These are phyloP conservation scores for Drosophila albomicans DNA, from an alignment of 1,140 invertebrate species.

Conservation along the genomic window DNA sequence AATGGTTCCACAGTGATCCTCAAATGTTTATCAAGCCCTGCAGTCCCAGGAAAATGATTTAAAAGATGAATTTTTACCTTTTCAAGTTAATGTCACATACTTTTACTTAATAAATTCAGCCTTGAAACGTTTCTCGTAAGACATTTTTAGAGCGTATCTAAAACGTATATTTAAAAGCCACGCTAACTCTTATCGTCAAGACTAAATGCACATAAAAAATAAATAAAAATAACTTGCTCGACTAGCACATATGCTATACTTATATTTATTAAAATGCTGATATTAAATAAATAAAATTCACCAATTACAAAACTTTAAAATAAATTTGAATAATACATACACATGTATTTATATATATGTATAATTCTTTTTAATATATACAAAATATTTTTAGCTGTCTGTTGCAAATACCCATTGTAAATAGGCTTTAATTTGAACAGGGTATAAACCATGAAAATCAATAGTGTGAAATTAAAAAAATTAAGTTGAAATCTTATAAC, in stretches of 20 bases:
- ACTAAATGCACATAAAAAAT: background rate
- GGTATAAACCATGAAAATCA: background rate
- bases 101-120: background rate
- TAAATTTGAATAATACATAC: too few species aligned
- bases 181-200: constrained; percentile 6
- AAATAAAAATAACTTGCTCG: background rate
- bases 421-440: background rate
- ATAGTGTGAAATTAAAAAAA: background rate
- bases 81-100: background rate
- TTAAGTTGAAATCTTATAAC: background rate
- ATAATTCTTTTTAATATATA: too few species aligned
- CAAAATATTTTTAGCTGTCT: background rate
- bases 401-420: background rate
- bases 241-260: background rate
- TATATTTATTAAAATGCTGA: background rate
- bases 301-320: too few species aligned
- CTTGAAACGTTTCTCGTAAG: background rate
- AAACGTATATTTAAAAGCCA: background rate
- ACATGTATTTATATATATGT: too few species aligned
- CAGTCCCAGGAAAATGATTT: background rate
- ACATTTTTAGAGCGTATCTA: too few species aligned
- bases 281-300: too few species aligned
- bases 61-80: background rate
- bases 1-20: constrained; percentile 44
- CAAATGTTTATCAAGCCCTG: constrained; percentile 57